Evolutionary conservation across 2,113 vertebrate species (phyloP).

Genomic region (Xiphophorus hellerii): DNA sequence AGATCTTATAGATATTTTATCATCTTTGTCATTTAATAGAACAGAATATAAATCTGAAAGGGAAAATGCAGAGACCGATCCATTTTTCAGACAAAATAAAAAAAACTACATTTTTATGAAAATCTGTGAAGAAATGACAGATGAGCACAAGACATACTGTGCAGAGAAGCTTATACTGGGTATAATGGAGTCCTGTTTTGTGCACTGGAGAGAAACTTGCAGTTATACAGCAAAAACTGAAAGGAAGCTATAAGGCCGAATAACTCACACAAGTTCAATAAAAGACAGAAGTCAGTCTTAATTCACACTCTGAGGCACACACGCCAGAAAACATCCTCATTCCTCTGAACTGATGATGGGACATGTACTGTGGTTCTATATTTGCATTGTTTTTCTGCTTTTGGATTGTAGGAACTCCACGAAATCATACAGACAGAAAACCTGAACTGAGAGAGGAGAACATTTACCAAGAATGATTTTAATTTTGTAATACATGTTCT

Average conservation of each 20-base stretch:
- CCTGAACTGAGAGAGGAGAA: conserved; percentile 76
- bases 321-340: not conserved
- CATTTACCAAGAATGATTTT: conserved; percentile 6
- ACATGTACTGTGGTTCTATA: conserved; percentile 74
- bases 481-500: conserved; percentile 1
- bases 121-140: no score
- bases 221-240: conserved; percentile 29
- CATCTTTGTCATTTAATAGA: no score
- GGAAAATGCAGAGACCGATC: no score
- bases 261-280: not conserved
- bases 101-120: no score
- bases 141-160: conserved; percentile 8
- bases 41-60: no score
- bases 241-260: conserved; percentile 11
- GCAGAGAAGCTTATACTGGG: conserved; percentile 14
- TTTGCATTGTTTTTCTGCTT: conserved; percentile 80
- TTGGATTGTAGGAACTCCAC: conserved; percentile 86
- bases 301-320: not conserved
- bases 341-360: not conserved
- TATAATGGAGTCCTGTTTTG: conserved; percentile 12
- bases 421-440: conserved; percentile 89
- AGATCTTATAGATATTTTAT: no score
- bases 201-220: conserved; percentile 18
- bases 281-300: conserved; percentile 17
- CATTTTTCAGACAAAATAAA: no score